Percentiles rank a stretch among this genome's conserved stretches.
Evolutionary conservation across 2,797 vertebrate species (phyloP).

Genomic region (Acanthopagrus latus): DNA sequence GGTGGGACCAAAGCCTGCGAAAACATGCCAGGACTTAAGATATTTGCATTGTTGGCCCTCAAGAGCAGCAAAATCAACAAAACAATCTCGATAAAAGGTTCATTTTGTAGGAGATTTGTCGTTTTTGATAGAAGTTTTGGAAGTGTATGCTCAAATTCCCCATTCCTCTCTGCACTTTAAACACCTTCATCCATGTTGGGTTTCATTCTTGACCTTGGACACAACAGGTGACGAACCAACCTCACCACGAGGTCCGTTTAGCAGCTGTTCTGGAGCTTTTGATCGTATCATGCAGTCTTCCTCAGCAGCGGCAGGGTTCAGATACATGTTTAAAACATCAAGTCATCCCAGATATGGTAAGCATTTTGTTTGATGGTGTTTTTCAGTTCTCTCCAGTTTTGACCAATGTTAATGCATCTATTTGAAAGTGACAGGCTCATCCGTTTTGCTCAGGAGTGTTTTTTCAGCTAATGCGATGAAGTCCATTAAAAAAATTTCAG

Average conservation of each 20-base stretch:
- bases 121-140: not conserved
- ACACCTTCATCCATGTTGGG: too few species aligned
- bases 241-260: not conserved
- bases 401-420: not conserved
- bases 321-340: not conserved
- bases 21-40: not conserved
- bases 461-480: not conserved
- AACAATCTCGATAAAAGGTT: not conserved
- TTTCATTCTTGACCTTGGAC: not conserved
- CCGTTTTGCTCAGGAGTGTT: not conserved
- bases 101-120: not conserved
- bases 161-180: not conserved
- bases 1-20: constrained; percentile 1
- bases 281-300: not conserved
- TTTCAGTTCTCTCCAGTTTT: not conserved
- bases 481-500: not conserved
- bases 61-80: not conserved
- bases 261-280: constrained; percentile 5
- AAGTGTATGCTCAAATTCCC: not conserved
- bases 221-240: too few species aligned
- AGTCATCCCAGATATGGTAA: not conserved
- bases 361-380: not conserved
- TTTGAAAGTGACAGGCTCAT: not conserved
- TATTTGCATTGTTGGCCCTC: constrained; percentile 12
- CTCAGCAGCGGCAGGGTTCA: not conserved